Conservation (phyloP, 92 coral and sea anemone genomes). For the Anthopleura xanthogrammica region DNA sequence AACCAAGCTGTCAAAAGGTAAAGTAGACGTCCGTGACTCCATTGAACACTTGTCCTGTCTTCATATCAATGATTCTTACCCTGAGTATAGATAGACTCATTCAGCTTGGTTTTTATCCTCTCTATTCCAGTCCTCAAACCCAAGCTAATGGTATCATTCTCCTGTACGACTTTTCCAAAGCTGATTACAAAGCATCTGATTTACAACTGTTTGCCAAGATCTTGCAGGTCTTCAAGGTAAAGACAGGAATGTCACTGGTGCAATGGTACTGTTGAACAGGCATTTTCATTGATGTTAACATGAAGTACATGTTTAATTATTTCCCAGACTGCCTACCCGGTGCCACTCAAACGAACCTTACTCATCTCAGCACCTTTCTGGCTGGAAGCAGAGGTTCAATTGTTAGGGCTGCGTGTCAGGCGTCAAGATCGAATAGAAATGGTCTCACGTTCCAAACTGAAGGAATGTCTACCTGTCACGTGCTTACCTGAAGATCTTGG, state of each 20-base stretch:
- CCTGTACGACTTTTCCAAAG: conserved; percentile 5
- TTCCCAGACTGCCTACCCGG: not conserved
- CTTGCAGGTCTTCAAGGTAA: conserved; percentile 3
- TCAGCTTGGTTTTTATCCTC: no score
- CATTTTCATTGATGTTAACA: no score
- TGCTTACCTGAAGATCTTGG: not conserved
- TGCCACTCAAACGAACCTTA: not conserved
- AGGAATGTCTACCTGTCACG: not conserved
- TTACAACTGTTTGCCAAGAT: conserved; percentile 2
- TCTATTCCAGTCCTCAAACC: not conserved
- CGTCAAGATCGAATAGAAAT: not conserved
- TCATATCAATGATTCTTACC: not conserved
- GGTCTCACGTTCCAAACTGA: not conserved
- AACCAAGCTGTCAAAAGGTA: conserved; percentile 2
- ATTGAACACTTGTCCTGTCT: not conserved
- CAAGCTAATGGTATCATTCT: not conserved
- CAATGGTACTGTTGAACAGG: no score
- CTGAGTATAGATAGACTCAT: no score
- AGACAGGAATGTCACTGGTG: not conserved
- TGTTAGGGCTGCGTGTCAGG: not conserved
- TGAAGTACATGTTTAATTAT: not conserved
- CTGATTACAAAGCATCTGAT: conserved; percentile 5
- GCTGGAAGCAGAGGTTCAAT: not conserved
- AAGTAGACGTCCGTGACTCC: no score
- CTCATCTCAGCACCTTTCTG: conserved; percentile 7